These are phyloP conservation scores for Thecocarcelia acutangulata DNA, from an alignment of 2,888 invertebrate species.

Conservation along the genomic window DNA sequence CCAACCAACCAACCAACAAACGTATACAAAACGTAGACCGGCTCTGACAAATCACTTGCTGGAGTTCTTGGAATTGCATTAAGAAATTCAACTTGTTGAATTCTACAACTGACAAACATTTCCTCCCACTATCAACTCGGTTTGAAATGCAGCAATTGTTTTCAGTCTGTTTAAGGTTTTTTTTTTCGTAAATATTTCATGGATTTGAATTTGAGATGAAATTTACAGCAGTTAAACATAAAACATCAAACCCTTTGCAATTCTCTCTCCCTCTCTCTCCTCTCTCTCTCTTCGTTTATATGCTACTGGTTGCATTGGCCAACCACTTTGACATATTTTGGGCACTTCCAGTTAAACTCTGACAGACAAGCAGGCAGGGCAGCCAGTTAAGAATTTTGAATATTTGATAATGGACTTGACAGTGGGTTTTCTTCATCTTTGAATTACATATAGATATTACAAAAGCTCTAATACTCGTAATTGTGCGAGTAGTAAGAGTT, in stretches of 20 bases:
- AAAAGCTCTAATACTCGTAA: not conserved
- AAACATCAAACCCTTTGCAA: slow-evolving; percentile 40
- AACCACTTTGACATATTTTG: slow-evolving; percentile 70
- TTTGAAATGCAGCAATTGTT: slow-evolving; percentile 53
- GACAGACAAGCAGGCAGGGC: slow-evolving; percentile 18
- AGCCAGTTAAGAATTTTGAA: slow-evolving; percentile 18
- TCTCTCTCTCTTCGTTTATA: slow-evolving; percentile 22
- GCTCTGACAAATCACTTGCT: slow-evolving; percentile 35
- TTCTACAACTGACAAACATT: slow-evolving; percentile 21
- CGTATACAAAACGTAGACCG: slow-evolving; percentile 11
- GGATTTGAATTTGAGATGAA: not conserved
- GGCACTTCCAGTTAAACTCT: slow-evolving; percentile 60
- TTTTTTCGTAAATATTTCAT: not conserved
- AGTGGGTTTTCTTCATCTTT: slow-evolving; percentile 46
- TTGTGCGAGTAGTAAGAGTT: slow-evolving; percentile 21
- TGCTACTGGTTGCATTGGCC: slow-evolving; percentile 65
- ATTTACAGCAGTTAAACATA: slow-evolving; percentile 17
- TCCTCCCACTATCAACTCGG: not conserved
- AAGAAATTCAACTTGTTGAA: slow-evolving; percentile 67
- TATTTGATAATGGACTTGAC: slow-evolving; percentile 48
- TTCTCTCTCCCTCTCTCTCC: slow-evolving; percentile 16
- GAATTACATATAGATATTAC: slow-evolving; percentile 1
- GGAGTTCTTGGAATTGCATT: slow-evolving; percentile 56
- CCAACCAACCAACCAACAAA: not conserved
- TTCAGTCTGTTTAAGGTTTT: slow-evolving; percentile 3